Evolutionary conservation across 2,888 invertebrate species (phyloP), one percentile per base, ranked within the genome.

Genomic region (Thymelicus sylvestris): DNA sequence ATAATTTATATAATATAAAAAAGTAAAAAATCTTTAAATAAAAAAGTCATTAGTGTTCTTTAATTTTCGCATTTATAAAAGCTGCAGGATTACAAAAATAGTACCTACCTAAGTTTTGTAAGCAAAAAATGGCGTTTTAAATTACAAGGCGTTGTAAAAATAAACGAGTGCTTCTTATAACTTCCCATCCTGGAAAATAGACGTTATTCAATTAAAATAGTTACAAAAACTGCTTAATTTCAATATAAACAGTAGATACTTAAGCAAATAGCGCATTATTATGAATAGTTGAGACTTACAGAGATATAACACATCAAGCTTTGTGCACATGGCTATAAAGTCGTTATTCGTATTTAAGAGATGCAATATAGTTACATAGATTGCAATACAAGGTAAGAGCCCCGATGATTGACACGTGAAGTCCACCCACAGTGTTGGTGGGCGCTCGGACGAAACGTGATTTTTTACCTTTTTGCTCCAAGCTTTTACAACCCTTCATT

Each of bases 341-440:
- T 62, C 19, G 62, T 24, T 6, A 62, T 19, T 44, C 7, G 44
- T 24, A 47, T 44, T 15, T 15, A 12, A 13, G 8, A 62, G 6
- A 62, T 24, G 31, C n/a, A 39, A 59, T 15, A 39, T 44, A 13
- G 13, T 24, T 47, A 13, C 13, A 47, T 24, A 39, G 59, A 83
- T 86, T 84, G 83, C 82, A 81, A 77, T 74, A 76, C 77, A 74
- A 77, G 75, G 55, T 55, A 69, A 48, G 74, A 75, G 75, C 76
- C 67, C 67, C 76, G 74, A 81, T 91, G 90, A 92, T 89, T 91
- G 90, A 91, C 91, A 89, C 81, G 83, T 80, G 64, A 74, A 78
- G 79, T 84, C 87, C 87, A 82, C 84, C 89, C 87, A 83, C 81
- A 71, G 75, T 83, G 87, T 80, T 82, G 88, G 90, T 90, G 90